Evolutionary conservation across 2,888 invertebrate species (phyloP).

Genomic region (Zelleria hepariella): DNA sequence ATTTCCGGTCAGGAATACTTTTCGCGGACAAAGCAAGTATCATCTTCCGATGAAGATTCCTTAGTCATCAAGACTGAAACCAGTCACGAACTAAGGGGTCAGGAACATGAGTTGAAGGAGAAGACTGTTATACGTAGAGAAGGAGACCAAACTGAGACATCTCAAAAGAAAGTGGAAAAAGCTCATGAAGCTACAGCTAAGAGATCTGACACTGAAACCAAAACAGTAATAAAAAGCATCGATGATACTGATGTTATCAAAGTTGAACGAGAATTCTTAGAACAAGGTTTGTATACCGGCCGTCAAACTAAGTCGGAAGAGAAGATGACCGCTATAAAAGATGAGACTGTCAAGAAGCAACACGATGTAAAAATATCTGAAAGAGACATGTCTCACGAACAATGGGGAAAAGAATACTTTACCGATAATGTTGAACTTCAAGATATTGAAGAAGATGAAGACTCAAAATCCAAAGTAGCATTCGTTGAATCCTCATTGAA

Average conservation of each 20-base stretch:
- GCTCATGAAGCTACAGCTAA: constrained; percentile 66
- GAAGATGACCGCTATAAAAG: constrained; percentile 63
- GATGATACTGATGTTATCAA: constrained; percentile 56
- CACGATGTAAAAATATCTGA: constrained; percentile 67
- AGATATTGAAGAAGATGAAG: constrained; percentile 57
- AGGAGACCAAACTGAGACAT: constrained; percentile 63
- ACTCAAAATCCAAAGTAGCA: constrained; percentile 47
- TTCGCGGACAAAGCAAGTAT: constrained; percentile 60
- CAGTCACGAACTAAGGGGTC: constrained; percentile 56
- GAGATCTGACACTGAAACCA: constrained; percentile 59
- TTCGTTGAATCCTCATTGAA: constrained; percentile 57
- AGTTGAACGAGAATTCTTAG: constrained; percentile 55
- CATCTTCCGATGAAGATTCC: constrained; percentile 64
- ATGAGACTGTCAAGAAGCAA: constrained; percentile 59
- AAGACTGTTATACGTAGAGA: constrained; percentile 57
- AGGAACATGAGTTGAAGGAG: constrained; percentile 65
- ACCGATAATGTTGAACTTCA: constrained; percentile 62
- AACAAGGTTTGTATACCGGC: constrained; percentile 61
- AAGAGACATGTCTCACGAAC: constrained; percentile 64
- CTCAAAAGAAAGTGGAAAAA: constrained; percentile 65
- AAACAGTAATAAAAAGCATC: constrained; percentile 53
- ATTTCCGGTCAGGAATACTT: constrained; percentile 66
- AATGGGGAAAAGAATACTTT: constrained; percentile 70
- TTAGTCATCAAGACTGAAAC: constrained; percentile 61
- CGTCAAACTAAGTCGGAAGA: constrained; percentile 63